These are phyloP conservation scores for Notothenia rossii DNA, from an alignment of 2,113 vertebrate genomes.

Conservation along the genomic window DNA sequence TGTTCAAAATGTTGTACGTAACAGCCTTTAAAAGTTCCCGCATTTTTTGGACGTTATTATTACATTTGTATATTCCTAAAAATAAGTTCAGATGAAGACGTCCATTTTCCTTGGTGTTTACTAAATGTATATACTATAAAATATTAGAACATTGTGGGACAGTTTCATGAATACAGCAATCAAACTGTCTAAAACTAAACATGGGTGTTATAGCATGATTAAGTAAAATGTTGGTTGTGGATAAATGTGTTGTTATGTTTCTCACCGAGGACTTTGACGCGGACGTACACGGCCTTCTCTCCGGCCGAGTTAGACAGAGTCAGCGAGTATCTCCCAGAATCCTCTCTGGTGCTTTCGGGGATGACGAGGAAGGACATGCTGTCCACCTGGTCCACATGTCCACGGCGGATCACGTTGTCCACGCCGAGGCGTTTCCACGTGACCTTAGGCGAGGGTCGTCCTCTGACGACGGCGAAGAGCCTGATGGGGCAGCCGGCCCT, in stretches of 20 bases:
- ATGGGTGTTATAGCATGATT: too few relatives aligned
- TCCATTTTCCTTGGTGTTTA: too few relatives aligned
- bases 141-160: too few relatives aligned
- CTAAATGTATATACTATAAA: too few relatives aligned
- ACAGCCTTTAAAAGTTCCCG: too few relatives aligned
- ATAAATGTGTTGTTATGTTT: not conserved
- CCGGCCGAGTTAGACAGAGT: constrained; percentile 93
- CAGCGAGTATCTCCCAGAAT: constrained; percentile 96
- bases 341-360: constrained; percentile 95
- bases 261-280: constrained; percentile 96
- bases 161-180: too few relatives aligned
- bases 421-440: constrained; percentile 94
- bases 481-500: constrained; percentile 97
- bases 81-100: too few relatives aligned
- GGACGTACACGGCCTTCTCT: constrained; percentile 96
- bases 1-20: too few relatives aligned
- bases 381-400: constrained; percentile 96
- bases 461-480: constrained; percentile 94
- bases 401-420: constrained; percentile 94
- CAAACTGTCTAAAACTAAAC: too few relatives aligned
- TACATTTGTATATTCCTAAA: too few relatives aligned
- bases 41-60: too few relatives aligned
- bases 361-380: constrained; percentile 98
- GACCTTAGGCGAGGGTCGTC: constrained; percentile 95
- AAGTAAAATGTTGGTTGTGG: too few relatives aligned